phyloP scores from a whole-genome alignment of 2,113 vertebrate species.

The Aldabrachelys gigantea region DNA sequence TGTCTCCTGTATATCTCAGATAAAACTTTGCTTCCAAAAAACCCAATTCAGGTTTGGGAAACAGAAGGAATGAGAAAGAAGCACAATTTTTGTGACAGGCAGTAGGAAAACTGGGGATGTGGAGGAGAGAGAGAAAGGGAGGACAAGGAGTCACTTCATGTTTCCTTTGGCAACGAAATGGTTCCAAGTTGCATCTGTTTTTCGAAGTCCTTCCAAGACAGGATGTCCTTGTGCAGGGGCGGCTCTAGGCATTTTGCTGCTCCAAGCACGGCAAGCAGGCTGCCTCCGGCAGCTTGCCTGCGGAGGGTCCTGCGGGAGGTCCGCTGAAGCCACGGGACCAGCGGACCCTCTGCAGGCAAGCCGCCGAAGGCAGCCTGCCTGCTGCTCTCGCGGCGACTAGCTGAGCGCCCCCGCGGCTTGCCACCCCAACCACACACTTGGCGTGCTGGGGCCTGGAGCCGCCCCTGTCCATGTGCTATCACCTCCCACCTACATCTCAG shows the following conservation, averaged over 20 bases:
- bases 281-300: too few species aligned
- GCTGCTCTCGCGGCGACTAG: too few species aligned
- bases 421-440: too few species aligned
- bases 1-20: constrained; percentile 17
- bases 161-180: neutral
- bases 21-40: constrained; percentile 7
- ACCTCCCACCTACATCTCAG: neutral
- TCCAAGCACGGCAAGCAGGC: too few species aligned
- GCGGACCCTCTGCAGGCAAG: too few species aligned
- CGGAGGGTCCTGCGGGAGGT: too few species aligned
- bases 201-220: neutral
- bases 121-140: neutral
- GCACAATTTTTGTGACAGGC: neutral
- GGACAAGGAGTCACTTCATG: neutral
- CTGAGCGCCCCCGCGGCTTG: too few species aligned
- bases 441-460: too few species aligned
- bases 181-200: neutral
- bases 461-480: neutral
- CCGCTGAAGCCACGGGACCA: too few species aligned
- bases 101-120: neutral
- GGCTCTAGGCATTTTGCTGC: too few species aligned
- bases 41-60: neutral
- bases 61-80: neutral
- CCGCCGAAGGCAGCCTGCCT: too few species aligned
- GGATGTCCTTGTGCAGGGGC: neutral